Percentiles rank a stretch among this genome's conserved stretches.
Conservation (phyloP, 2,113 vertebrate species). For the Proterorhinus semilunaris region DNA sequence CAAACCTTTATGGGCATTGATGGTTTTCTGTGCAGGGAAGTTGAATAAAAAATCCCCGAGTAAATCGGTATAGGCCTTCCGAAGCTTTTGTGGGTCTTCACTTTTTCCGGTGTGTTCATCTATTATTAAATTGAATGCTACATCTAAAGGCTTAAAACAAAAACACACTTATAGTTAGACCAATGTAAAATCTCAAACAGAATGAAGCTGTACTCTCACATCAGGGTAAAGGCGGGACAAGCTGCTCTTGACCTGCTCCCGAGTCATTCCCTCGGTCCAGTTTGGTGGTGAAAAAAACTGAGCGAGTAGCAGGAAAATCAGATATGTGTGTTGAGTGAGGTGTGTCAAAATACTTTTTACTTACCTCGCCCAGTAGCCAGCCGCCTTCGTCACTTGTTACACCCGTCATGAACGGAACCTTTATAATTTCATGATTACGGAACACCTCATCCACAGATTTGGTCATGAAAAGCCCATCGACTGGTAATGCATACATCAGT, state of each 20-base stretch:
- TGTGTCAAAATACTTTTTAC: slow-evolving; percentile 3
- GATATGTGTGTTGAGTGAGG: not conserved
- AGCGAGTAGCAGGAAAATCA: not conserved
- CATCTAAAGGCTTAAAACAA: slow-evolving; percentile 44
- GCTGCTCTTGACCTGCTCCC: slow-evolving; percentile 9
- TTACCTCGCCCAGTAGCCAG: slow-evolving; percentile 35
- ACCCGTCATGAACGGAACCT: slow-evolving; percentile 59
- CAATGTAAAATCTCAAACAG: not conserved
- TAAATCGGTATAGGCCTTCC: slow-evolving; percentile 70
- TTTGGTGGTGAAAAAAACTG: slow-evolving; percentile 56
- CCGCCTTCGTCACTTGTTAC: slow-evolving; percentile 58
- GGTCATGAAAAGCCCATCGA: slow-evolving; percentile 54
- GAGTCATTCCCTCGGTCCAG: slow-evolving; percentile 74
- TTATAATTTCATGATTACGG: slow-evolving; percentile 34
- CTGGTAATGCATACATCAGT: not conserved
- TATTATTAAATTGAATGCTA: slow-evolving; percentile 26
- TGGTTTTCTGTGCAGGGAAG: slow-evolving; percentile 71
- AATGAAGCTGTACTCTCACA: slow-evolving; percentile 54
- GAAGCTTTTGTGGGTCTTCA: slow-evolving; percentile 66
- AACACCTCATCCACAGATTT: slow-evolving; percentile 44
- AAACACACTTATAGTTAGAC: slow-evolving; percentile 2
- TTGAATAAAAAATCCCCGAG: slow-evolving; percentile 72
- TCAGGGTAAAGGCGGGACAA: slow-evolving; percentile 28
- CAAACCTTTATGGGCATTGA: slow-evolving; percentile 78
- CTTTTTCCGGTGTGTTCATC: slow-evolving; percentile 73